Evolutionary conservation across 2,888 invertebrate genomes (phyloP).

Genomic region (Eulithis prunata): DNA sequence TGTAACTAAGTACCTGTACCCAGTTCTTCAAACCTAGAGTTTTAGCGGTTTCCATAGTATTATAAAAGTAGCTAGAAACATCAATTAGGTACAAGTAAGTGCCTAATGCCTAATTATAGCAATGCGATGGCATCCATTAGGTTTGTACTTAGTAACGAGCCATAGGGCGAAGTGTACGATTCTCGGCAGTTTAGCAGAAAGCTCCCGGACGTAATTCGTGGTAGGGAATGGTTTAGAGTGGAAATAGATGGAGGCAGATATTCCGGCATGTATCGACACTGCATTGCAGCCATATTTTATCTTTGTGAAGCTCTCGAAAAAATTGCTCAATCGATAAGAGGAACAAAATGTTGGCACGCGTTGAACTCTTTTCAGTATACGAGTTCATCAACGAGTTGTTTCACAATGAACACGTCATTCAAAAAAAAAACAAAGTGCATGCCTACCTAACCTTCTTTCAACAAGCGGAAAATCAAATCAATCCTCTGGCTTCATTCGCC

Average conservation of each 20-base stretch:
- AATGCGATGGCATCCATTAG: slow-evolving; percentile 46
- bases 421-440: too few relatives aligned
- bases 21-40: too few relatives aligned
- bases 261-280: slow-evolving; percentile 1
- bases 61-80: not conserved
- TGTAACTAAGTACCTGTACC: too few relatives aligned
- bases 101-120: slow-evolving; percentile 58
- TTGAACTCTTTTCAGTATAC: not conserved
- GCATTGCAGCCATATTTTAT: slow-evolving; percentile 7
- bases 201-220: slow-evolving; percentile 70
- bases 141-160: slow-evolving; percentile 57
- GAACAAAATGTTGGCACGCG: not conserved
- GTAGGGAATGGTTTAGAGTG: slow-evolving; percentile 60
- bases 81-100: slow-evolving; percentile 32
- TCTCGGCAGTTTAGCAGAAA: slow-evolving; percentile 69
- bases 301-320: not conserved
- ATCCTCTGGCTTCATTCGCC: too few relatives aligned
- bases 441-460: too few relatives aligned
- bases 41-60: not conserved
- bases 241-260: slow-evolving; percentile 29
- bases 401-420: not conserved
- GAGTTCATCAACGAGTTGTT: not conserved
- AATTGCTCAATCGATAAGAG: not conserved
- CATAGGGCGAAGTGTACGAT: slow-evolving; percentile 57
- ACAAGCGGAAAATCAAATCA: too few relatives aligned